Evolutionary conservation across 2,113 vertebrate species (phyloP), one percentile per base, ranked within the genome.

Genomic region (Prolemur simus): DNA sequence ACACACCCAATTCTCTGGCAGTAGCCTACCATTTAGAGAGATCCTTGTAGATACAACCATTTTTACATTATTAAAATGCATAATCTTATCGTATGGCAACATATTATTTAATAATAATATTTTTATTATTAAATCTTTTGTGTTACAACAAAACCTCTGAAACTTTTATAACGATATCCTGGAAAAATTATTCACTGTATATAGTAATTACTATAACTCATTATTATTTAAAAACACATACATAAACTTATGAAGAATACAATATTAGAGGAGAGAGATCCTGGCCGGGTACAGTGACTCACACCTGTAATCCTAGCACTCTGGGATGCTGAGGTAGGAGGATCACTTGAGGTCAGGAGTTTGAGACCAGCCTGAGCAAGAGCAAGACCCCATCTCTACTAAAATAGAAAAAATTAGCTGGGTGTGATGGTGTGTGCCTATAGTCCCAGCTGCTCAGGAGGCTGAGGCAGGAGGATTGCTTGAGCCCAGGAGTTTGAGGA

Each of bases 1-100:
- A 96, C 87, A 95, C 80, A 97, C 95, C 92, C 94, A 91, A 86
- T 98, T 95, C 29, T 91, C 97, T 98, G 96, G 94, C 96, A 98
- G 93, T 73, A 84, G 88, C 91, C 95, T 98, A 97, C 91, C 92
- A 98, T 73, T 34, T 69, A 95, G 98, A 98, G 97, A 96, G 88
- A 97, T 93, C 69, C 84, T 78, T 34, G 20, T 45, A 25, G 87
- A 63, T 84, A 47, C 45, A 74, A 68, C 21, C 5, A 37, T 92
- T 92, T 81, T 83, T 58, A 73, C 25, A 29, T 58, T 88, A 49
- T 27, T 84, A 71, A 71, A 78, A 63, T 63, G 42, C 23, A 71
- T 58, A 66, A n/a, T 68, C 6, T 39, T 87, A 49, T 71, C 32
- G 25, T 82, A 52, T 63, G 27, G 39, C 9, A 82, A 47, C 47